Evolutionary conservation across 1,140 invertebrate species (phyloP).

Genomic region (Copidosoma floridanum): DNA sequence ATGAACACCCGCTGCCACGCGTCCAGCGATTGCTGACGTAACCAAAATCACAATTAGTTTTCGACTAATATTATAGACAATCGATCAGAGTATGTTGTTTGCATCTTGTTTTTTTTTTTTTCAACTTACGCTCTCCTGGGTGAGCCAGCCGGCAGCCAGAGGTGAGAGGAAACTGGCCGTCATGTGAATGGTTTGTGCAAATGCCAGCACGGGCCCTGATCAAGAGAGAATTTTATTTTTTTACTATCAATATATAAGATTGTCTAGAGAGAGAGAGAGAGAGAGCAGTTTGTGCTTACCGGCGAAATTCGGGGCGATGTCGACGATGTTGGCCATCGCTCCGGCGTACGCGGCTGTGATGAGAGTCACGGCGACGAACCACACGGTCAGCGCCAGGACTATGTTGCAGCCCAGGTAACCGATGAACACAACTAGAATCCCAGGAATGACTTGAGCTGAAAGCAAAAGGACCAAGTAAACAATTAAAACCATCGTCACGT

Average conservation of each 20-base stretch:
- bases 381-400: slow-evolving; percentile 61
- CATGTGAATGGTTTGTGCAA: slow-evolving; percentile 77
- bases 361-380: slow-evolving; percentile 70
- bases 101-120: no score
- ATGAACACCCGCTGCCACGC: slow-evolving; percentile 75
- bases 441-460: slow-evolving; percentile 68
- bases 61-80: background rate
- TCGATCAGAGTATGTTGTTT: background rate
- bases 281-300: slow-evolving; percentile 40
- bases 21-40: slow-evolving; percentile 60
- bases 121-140: slow-evolving; percentile 56
- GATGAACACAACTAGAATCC: slow-evolving; percentile 64
- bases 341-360: slow-evolving; percentile 73
- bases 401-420: slow-evolving; percentile 67
- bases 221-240: slow-evolving; percentile 17
- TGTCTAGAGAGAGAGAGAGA: background rate
- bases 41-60: no score
- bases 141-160: slow-evolving; percentile 62
- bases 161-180: slow-evolving; percentile 70
- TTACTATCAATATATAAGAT: background rate
- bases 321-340: slow-evolving; percentile 75
- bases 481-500: background rate
- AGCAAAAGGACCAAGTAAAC: background rate
- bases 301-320: slow-evolving; percentile 72
- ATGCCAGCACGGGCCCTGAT: slow-evolving; percentile 67